These are phyloP conservation scores for Mycteria americana DNA, from an alignment of 2,797 vertebrate genomes.

Conservation along the genomic window DNA sequence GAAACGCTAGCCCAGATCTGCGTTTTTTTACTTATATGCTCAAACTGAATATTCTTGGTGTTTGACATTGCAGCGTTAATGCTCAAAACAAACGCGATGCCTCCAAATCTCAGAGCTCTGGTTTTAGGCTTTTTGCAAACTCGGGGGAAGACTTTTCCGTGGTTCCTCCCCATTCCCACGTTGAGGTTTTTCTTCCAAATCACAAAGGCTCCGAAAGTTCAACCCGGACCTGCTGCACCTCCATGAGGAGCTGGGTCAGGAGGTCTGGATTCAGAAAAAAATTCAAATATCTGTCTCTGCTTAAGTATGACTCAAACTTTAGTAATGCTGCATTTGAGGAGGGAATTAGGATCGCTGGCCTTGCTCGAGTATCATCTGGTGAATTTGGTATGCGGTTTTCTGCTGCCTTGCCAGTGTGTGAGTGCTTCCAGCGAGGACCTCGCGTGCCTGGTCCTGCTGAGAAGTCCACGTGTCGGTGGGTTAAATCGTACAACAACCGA, in stretches of 20 bases:
- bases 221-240: background rate
- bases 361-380: background rate
- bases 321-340: background rate
- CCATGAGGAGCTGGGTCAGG: background rate
- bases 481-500: accelerated
- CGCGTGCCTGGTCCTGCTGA: background rate
- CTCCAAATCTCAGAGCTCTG: background rate
- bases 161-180: background rate
- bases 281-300: background rate
- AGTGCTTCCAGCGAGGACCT: background rate
- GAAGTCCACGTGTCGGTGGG: accelerated
- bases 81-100: accelerated
- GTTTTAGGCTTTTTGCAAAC: background rate
- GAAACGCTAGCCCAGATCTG: background rate
- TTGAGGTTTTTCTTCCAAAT: background rate
- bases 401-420: background rate
- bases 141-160: background rate
- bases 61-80: accelerated
- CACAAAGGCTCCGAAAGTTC: background rate
- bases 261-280: background rate
- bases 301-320: background rate
- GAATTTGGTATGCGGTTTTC: background rate
- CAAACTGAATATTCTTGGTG: background rate
- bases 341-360: background rate
- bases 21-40: accelerated